phyloP scores from a whole-genome alignment of 2,113 vertebrate genomes.

The Eurypyga helias region DNA sequence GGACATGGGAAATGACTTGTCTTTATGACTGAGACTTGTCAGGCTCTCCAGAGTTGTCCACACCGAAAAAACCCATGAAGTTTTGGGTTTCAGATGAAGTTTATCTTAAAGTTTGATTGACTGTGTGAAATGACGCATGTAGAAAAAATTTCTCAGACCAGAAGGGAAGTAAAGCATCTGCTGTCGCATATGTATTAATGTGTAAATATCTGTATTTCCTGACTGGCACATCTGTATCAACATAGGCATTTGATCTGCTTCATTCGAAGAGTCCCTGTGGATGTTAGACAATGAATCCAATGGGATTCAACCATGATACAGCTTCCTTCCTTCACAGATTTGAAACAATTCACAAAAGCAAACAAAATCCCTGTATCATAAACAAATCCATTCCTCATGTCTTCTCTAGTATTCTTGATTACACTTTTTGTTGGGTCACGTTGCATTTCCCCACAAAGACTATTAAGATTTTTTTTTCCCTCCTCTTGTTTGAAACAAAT shows the following conservation, averaged over 20 bases:
- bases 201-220: not conserved
- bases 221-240: not conserved
- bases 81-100: not conserved
- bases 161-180: not conserved
- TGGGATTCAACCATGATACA: not conserved
- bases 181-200: not conserved
- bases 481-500: not conserved
- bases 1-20: not conserved
- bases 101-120: not conserved
- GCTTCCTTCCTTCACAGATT: not conserved
- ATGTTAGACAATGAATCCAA: not conserved
- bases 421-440: not conserved
- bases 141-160: not conserved
- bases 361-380: not conserved
- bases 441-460: not conserved
- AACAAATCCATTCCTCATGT: not conserved
- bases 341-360: not conserved
- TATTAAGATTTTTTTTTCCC: not conserved
- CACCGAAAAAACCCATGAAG: not conserved
- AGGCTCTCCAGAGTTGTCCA: not conserved
- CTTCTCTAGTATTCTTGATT: not conserved
- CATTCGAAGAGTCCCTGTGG: accelerated
- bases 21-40: not conserved
- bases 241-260: not conserved
- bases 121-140: not conserved